Evolutionary conservation across 1,140 invertebrate genomes (phyloP).

Genomic region (Dreissena polymorpha): DNA sequence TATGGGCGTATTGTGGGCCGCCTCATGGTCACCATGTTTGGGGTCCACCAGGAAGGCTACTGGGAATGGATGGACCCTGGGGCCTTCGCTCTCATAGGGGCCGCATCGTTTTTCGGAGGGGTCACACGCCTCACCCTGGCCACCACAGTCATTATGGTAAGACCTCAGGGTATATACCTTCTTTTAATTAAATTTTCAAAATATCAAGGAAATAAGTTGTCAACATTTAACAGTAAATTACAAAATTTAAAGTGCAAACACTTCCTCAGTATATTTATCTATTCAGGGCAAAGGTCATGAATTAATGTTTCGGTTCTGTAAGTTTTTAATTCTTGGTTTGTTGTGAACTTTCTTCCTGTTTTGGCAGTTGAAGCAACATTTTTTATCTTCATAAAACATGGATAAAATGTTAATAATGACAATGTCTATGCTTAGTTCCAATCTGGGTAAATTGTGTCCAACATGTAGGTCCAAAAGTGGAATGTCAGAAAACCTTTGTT

Average conservation of each 20-base stretch:
- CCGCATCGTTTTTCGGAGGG: slow-evolving; percentile 81
- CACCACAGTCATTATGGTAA: slow-evolving; percentile 80
- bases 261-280: no score
- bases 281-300: no score
- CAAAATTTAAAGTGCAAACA: background rate
- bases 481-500: no score
- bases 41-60: slow-evolving; percentile 73
- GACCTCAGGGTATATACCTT: background rate
- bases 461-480: no score
- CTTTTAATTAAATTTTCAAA: background rate
- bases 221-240: background rate
- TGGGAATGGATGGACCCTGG: slow-evolving; percentile 81
- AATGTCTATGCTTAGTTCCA: no score
- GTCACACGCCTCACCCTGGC: slow-evolving; percentile 80
- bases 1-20: slow-evolving; percentile 80
- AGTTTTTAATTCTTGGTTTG: no score
- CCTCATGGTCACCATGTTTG: slow-evolving; percentile 77
- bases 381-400: no score
- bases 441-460: no score
- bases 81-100: slow-evolving; percentile 80
- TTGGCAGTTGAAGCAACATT: no score
- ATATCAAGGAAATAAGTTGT: background rate
- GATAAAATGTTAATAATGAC: no score
- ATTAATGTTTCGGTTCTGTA: no score
- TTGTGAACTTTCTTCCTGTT: no score